phyloP scores from a whole-genome alignment of 2,888 invertebrate genomes.

The Ennomos erosarius region DNA sequence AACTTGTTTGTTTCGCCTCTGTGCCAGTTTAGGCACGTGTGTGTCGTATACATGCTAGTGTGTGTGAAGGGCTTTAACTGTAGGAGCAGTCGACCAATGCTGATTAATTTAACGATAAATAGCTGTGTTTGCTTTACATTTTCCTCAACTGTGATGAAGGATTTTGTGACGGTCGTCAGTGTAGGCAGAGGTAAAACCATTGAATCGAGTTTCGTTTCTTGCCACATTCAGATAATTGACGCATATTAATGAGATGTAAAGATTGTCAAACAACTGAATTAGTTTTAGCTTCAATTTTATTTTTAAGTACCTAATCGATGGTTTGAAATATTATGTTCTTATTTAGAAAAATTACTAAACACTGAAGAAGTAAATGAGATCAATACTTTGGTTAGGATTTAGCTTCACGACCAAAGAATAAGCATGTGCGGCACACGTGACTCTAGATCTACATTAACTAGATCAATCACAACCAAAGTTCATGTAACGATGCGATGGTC shows the following conservation, averaged over 20 bases:
- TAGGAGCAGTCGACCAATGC: slow-evolving; percentile 67
- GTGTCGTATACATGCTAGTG: slow-evolving; percentile 42
- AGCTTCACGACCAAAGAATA: too few relatives aligned
- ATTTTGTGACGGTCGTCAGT: slow-evolving; percentile 31
- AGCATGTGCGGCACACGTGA: too few relatives aligned
- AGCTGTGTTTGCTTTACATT: slow-evolving; percentile 65
- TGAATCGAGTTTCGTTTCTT: slow-evolving; percentile 22
- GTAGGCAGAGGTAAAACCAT: slow-evolving; percentile 22
- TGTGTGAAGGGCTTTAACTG: slow-evolving; percentile 73
- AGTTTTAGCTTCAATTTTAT: too few relatives aligned
- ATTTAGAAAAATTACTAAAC: too few relatives aligned
- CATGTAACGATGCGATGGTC: too few relatives aligned
- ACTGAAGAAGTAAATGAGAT: too few relatives aligned
- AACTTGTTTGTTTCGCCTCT: slow-evolving; percentile 50
- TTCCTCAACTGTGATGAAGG: slow-evolving; percentile 60
- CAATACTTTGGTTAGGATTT: too few relatives aligned
- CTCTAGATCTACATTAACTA: too few relatives aligned
- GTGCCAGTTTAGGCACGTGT: slow-evolving; percentile 46
- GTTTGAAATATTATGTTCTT: too few relatives aligned
- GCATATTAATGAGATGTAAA: background rate
- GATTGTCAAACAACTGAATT: too few relatives aligned
- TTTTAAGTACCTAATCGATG: background rate
- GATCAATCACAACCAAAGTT: too few relatives aligned
- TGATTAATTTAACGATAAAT: slow-evolving; percentile 77
- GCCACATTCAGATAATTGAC: background rate